Conservation (phyloP, 2,888 invertebrate genomes). For the Pristionchus mayeri region DNA sequence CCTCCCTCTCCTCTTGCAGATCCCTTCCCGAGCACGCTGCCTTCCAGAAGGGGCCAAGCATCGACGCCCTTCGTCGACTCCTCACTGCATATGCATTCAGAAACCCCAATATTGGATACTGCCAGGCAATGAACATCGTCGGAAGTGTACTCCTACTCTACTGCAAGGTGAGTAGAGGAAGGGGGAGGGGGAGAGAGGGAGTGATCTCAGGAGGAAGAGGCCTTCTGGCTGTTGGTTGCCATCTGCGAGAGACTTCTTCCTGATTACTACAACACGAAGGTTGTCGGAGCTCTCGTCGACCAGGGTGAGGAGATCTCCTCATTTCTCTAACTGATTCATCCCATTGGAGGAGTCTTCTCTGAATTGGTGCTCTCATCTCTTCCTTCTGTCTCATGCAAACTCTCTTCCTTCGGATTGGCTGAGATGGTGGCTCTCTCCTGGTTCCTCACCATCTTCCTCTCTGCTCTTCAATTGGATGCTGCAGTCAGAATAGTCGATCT, state of each 20-base stretch:
- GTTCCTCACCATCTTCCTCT: constrained; percentile 96
- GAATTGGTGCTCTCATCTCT: constrained; percentile 89
- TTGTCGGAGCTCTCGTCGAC: constrained; percentile 92
- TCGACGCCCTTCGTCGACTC: constrained; percentile 91
- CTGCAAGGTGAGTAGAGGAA: constrained; percentile 79
- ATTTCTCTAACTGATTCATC: not conserved
- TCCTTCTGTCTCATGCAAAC: constrained; percentile 89
- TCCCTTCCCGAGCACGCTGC: constrained; percentile 98
- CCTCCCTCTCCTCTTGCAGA: constrained; percentile 77
- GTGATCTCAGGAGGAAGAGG: constrained; percentile 85
- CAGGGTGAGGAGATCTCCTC: constrained; percentile 80
- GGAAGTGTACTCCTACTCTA: constrained; percentile 94
- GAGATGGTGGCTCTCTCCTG: constrained; percentile 96
- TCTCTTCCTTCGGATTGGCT: constrained; percentile 90
- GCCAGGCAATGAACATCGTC: constrained; percentile 99
- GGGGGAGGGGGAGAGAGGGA: not conserved
- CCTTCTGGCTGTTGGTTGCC: constrained; percentile 95
- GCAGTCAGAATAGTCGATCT: constrained; percentile 97
- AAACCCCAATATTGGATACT: constrained; percentile 96
- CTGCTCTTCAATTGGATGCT: constrained; percentile 96
- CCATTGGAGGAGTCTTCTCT: constrained; percentile 90
- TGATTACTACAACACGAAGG: constrained; percentile 94
- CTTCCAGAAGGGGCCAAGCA: constrained; percentile 88
- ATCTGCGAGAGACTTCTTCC: constrained; percentile 95
- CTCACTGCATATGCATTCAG: constrained; percentile 94